phyloP scores from a whole-genome alignment of 2,113 vertebrate species.

The Hypocryptadius cinnamomeus region DNA sequence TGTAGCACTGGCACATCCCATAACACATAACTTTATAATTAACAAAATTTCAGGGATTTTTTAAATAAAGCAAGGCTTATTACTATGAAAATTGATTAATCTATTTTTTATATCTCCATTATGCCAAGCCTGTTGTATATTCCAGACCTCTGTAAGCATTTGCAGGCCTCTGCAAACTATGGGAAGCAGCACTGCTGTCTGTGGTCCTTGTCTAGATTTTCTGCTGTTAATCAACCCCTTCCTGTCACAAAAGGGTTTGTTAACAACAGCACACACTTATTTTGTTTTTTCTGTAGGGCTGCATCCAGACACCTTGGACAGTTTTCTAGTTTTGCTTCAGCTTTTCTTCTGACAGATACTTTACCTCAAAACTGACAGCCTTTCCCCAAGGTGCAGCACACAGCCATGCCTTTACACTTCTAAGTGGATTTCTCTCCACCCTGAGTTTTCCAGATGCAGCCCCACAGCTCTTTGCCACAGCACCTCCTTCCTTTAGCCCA shows the following conservation, averaged over 20 bases:
- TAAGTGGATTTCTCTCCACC: background rate
- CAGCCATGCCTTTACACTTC: background rate
- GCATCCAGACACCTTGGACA: background rate
- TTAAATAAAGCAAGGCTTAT: background rate
- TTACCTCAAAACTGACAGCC: slow-evolving; percentile 2
- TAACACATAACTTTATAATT: background rate
- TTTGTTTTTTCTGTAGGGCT: background rate
- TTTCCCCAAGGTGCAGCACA: background rate
- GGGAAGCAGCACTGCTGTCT: background rate
- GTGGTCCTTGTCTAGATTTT: background rate
- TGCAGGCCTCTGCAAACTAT: background rate
- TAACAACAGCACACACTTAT: background rate
- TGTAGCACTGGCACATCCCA: background rate
- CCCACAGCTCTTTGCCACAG: background rate
- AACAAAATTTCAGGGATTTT: background rate
- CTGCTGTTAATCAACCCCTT: background rate
- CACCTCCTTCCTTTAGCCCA: background rate
- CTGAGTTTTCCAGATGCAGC: background rate
- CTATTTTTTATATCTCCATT: background rate
- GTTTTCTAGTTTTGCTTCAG: slow-evolving; percentile 20
- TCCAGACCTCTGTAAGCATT: background rate
- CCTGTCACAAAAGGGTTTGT: background rate
- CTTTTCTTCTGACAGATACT: slow-evolving; percentile 18
- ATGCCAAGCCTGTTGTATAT: background rate
- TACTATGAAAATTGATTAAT: background rate